These are phyloP conservation scores for Pantherophis guttatus DNA, from an alignment of 2,113 vertebrate species.

Conservation along the genomic window DNA sequence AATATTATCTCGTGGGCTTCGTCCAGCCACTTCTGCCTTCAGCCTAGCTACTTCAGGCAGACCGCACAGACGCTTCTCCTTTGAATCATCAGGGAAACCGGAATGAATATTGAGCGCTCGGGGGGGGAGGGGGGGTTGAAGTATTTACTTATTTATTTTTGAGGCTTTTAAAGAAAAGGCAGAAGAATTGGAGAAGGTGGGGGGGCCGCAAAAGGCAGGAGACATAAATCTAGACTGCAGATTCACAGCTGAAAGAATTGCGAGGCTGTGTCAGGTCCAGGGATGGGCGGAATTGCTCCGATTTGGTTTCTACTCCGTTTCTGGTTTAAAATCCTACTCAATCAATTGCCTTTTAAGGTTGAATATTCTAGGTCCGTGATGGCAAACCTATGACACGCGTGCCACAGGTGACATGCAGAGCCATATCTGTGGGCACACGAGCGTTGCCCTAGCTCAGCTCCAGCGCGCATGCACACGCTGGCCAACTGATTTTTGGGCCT, in stretches of 20 bases:
- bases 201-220: not conserved
- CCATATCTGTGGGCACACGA: too few relatives aligned
- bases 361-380: too few relatives aligned
- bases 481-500: too few relatives aligned
- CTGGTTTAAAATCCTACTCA: not conserved
- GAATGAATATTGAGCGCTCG: not conserved
- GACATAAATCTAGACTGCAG: not conserved
- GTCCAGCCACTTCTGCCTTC: not conserved
- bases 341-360: not conserved
- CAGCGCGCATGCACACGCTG: too few relatives aligned
- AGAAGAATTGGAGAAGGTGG: not conserved
- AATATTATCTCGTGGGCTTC: slow-evolving; percentile 4
- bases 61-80: not conserved
- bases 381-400: too few relatives aligned
- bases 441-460: too few relatives aligned
- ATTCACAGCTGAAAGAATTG: not conserved
- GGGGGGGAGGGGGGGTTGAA: too few relatives aligned
- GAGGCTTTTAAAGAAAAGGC: not conserved
- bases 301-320: not conserved
- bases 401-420: too few relatives aligned
- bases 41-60: not conserved
- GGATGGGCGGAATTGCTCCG: not conserved
- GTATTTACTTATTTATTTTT: not conserved
- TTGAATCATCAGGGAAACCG: not conserved
- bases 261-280: not conserved